Evolutionary conservation across 2,888 invertebrate genomes (phyloP), one percentile per base, ranked within the genome.

Genomic region (Pandemis heparana): DNA sequence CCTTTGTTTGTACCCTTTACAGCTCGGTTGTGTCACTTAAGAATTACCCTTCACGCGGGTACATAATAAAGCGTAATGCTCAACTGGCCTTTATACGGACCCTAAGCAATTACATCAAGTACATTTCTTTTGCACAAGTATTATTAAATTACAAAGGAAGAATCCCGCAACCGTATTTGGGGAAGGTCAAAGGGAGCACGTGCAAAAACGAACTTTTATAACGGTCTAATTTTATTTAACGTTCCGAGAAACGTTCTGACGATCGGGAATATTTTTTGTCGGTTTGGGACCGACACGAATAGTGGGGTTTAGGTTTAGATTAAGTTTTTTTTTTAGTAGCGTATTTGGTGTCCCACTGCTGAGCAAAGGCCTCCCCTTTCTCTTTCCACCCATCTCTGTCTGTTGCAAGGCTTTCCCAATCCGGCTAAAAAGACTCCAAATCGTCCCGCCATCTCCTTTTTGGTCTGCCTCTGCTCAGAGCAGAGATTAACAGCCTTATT

Each of bases 111-210:
- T 68, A 73, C 59, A 23, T 73, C 48, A 73, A 59, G 73, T 64
- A 68, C 61, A 73, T 69, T 69, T 69, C 68, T 69, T 59, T 71
- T 62, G 38, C 38, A 18, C 66, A 72, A 53, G 68, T 68, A 56
- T 66, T 63, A 73, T 73, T 69, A 41, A 68, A 73, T 73, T 69
- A 73, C 68, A 41, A 64, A 63, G 63, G 63, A 59, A 41, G 62
- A 38, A 41, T 39, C 63, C 63, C 73, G 23, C 68, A 59, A 64
- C 39, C 59, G 59, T 69, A 59, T 69, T 62, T 69, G n/a, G 68
- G 41, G 39, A 73, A 69, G 73, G 73, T 69, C 73, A 68, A 61
- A 72, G 67, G n/a, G 14, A 59, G 59, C 46, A 68, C 73, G 68
- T 69, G 63, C 68, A 56, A 38, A 64, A 73, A 59, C 56, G 68